phyloP scores from a whole-genome alignment of 2,888 invertebrate species.

The Leptothorax acervorum region DNA sequence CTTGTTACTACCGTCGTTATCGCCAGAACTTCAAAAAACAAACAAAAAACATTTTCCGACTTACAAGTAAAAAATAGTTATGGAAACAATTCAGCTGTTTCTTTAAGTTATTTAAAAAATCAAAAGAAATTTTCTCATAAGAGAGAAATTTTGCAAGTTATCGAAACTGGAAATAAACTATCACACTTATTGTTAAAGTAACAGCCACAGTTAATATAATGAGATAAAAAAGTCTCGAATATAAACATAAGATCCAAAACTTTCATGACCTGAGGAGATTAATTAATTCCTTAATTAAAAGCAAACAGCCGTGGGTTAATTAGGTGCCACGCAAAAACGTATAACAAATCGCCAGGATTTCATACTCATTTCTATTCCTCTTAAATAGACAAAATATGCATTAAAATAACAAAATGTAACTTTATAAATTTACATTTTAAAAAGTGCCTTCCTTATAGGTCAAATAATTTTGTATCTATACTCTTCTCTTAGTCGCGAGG shows the following conservation, averaged over 20 bases:
- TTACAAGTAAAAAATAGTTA: not conserved
- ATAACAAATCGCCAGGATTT: not conserved
- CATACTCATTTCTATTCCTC: not conserved
- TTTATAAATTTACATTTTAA: not conserved
- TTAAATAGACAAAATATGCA: not conserved
- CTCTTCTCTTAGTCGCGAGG: not conserved
- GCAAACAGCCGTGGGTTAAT: slow-evolving; percentile 64
- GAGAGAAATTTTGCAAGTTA: not conserved
- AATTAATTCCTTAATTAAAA: slow-evolving; percentile 70
- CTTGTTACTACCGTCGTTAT: not conserved
- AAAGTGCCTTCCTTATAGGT: no score
- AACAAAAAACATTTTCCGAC: not conserved
- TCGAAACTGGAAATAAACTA: not conserved
- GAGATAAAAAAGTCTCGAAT: not conserved
- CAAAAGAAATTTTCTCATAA: not conserved
- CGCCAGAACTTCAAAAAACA: not conserved
- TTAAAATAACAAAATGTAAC: not conserved
- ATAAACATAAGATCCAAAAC: slow-evolving; percentile 19
- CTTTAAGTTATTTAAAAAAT: not conserved
- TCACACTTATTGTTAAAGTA: not conserved
- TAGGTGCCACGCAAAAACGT: slow-evolving; percentile 22
- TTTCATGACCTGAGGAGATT: slow-evolving; percentile 14
- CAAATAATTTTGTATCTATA: not conserved
- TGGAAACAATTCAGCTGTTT: not conserved
- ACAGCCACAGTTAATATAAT: not conserved